Conservation (phyloP, 2,888 invertebrate genomes). For the Ypsolopha sequella region DNA sequence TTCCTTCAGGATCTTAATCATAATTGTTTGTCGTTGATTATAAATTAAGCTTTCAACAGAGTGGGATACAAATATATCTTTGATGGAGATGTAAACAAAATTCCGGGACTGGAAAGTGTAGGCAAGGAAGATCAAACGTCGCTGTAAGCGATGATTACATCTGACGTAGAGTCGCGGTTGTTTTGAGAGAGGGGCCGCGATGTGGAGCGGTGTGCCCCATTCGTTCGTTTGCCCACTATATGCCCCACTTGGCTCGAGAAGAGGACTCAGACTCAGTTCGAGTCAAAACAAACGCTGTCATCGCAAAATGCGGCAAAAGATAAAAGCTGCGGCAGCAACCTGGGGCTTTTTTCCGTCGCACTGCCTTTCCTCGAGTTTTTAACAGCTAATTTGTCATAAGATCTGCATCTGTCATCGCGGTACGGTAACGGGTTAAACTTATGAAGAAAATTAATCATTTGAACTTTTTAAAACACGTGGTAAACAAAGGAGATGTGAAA, state of each 20-base stretch:
- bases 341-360: conserved; percentile 29
- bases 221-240: conserved; percentile 8
- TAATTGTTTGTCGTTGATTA: neutral
- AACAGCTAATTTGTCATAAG: conserved; percentile 60
- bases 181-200: conserved; percentile 19
- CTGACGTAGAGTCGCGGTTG: conserved; percentile 32
- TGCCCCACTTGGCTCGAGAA: conserved; percentile 5
- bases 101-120: neutral
- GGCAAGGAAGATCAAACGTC: conserved; percentile 46
- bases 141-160: conserved; percentile 43
- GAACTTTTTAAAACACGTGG: neutral
- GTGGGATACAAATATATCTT: neutral
- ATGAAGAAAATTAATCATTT: neutral
- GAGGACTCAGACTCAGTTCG: conserved; percentile 10
- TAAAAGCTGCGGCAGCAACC: conserved; percentile 28
- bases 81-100: conserved; percentile 4
- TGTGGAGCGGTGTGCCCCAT: conserved; percentile 14
- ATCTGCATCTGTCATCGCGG: conserved; percentile 42
- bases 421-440: neutral
- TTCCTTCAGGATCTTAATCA: conserved; percentile 14
- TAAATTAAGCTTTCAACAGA: neutral
- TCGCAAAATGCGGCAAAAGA: conserved; percentile 36
- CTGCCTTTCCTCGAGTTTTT: conserved; percentile 46
- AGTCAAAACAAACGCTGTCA: conserved; percentile 43
- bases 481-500: neutral